phyloP scores from a whole-genome alignment of 1,140 invertebrate species.

The Drosophila ambigua region DNA sequence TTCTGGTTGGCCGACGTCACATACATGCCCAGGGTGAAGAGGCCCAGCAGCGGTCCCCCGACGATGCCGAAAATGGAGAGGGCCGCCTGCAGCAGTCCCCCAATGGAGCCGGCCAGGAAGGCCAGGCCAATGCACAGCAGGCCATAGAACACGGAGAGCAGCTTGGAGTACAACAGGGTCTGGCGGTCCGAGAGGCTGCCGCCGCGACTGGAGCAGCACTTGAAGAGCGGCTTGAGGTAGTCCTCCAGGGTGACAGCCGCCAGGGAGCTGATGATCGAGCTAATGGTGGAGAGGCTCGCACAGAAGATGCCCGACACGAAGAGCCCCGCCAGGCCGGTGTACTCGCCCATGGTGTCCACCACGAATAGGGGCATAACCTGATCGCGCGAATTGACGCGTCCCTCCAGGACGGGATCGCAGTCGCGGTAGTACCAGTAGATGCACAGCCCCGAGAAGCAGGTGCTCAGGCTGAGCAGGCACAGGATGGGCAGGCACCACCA shows the following conservation, averaged over 20 bases:
- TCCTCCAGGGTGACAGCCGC: constrained; percentile 94
- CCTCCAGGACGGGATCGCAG: constrained; percentile 89
- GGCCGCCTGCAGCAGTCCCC: constrained; percentile 89
- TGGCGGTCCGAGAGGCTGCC: constrained; percentile 62
- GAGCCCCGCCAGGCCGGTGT: constrained; percentile 90
- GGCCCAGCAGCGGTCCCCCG: constrained; percentile 90
- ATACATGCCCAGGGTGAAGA: constrained; percentile 93
- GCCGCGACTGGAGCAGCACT: constrained; percentile 58
- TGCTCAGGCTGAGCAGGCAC: constrained; percentile 87
- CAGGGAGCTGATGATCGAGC: constrained; percentile 92
- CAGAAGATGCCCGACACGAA: constrained; percentile 94
- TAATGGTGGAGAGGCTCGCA: constrained; percentile 93
- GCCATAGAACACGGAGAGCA: constrained; percentile 89
- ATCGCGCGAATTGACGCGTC: constrained; percentile 85
- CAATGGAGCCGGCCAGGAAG: constrained; percentile 88
- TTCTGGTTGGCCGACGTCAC: constrained; percentile 87
- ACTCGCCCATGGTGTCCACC: constrained; percentile 88
- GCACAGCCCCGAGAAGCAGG: constrained; percentile 91
- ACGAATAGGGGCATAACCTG: constrained; percentile 91
- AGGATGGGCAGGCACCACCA: constrained; percentile 90
- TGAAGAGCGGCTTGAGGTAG: constrained; percentile 87
- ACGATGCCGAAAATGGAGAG: constrained; percentile 92
- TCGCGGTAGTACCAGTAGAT: constrained; percentile 90
- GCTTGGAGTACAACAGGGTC: constrained; percentile 85
- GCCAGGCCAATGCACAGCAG: constrained; percentile 88